Evolutionary conservation across 2,888 invertebrate species (phyloP).

Genomic region (Hirtodrosophila histrioides): DNA sequence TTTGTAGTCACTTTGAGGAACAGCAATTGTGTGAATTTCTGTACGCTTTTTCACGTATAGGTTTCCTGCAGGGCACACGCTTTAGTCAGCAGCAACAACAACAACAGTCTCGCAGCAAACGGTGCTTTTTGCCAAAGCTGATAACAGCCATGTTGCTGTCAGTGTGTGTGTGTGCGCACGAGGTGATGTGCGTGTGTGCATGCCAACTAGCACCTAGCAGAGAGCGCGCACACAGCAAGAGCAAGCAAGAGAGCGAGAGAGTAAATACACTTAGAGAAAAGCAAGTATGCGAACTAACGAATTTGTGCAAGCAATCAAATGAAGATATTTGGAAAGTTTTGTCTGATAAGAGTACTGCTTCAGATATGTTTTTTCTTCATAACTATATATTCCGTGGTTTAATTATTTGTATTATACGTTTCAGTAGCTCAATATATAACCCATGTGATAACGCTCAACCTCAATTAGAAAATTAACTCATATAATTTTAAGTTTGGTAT

Average conservation of each 20-base stretch:
- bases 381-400: too few species aligned
- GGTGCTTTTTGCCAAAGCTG: constrained; percentile 73
- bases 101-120: constrained; percentile 45
- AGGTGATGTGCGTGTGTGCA: constrained; percentile 13
- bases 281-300: too few species aligned
- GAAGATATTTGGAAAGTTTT: too few species aligned
- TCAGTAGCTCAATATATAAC: too few species aligned
- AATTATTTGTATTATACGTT: too few species aligned
- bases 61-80: constrained; percentile 27
- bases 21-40: background rate
- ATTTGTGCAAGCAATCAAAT: background rate
- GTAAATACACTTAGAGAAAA: constrained; percentile 43
- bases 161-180: constrained; percentile 53
- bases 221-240: constrained; percentile 33
- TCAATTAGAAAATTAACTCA: too few species aligned
- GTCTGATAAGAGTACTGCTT: too few species aligned
- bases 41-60: background rate
- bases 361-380: too few species aligned
- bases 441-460: too few species aligned
- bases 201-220: constrained; percentile 53
- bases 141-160: constrained; percentile 72
- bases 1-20: too few species aligned
- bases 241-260: constrained; percentile 38
- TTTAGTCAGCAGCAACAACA: constrained; percentile 29
- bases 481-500: too few species aligned